Evolutionary conservation across 2,113 vertebrate genomes (phyloP).

Genomic region (Montifringilla adamsi): DNA sequence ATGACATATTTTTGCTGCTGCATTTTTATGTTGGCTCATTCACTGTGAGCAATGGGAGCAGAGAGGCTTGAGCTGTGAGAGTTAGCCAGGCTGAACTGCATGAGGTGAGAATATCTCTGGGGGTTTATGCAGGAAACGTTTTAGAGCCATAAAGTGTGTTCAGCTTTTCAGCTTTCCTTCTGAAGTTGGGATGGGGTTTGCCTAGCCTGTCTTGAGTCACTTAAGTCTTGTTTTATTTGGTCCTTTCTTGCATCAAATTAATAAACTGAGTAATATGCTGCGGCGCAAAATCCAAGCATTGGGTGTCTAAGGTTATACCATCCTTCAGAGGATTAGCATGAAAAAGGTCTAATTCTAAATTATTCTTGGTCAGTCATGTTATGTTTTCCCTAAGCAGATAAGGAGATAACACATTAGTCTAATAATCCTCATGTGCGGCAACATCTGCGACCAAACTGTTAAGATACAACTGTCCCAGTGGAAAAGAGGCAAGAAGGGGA

Average conservation of each 20-base stretch:
- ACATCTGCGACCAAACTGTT: neutral
- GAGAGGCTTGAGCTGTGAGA: neutral
- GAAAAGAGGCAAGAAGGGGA: neutral
- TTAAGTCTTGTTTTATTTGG: neutral
- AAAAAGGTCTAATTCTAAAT: neutral
- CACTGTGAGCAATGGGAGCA: neutral
- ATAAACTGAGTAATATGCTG: neutral
- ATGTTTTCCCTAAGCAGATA: neutral
- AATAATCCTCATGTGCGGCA: neutral
- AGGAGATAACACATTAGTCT: neutral
- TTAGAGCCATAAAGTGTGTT: neutral
- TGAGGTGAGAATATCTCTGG: neutral
- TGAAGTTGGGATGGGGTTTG: neutral
- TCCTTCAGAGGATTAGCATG: neutral
- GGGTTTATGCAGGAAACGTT: neutral
- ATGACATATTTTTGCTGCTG: slow-evolving; percentile 32
- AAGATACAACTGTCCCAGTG: neutral
- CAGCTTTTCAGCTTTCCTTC: neutral
- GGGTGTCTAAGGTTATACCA: neutral
- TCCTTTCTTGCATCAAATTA: neutral
- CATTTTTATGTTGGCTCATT: neutral
- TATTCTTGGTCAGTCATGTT: neutral
- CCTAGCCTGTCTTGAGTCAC: neutral
- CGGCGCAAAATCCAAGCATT: neutral
- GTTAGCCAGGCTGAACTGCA: neutral